phyloP scores from a whole-genome alignment of 2,113 vertebrate species.

The Polypterus senegalus region DNA sequence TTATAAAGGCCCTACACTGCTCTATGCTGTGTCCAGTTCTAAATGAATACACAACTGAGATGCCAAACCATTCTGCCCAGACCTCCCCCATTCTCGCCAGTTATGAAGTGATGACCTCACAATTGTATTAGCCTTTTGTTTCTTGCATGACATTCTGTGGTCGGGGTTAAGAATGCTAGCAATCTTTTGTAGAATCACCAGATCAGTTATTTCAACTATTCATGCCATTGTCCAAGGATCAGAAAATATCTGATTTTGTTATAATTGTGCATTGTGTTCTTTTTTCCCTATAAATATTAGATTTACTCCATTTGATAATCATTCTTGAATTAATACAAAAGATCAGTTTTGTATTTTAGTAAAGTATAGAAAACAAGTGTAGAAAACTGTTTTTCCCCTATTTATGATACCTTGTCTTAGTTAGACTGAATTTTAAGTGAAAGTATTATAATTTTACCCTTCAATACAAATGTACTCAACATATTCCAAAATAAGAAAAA shows the following conservation, averaged over 20 bases:
- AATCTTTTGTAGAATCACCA: conserved; percentile 38
- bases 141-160: conserved; percentile 41
- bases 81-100: background rate
- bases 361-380: no score
- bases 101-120: conserved; percentile 36
- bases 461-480: no score
- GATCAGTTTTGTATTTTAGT: no score
- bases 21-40: no score
- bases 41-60: background rate
- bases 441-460: no score
- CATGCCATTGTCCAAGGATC: conserved; percentile 47
- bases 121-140: conserved; percentile 31
- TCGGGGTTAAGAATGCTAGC: conserved; percentile 56
- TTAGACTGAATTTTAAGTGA: no score
- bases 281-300: background rate
- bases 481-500: no score
- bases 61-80: conserved; percentile 4
- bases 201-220: conserved; percentile 57
- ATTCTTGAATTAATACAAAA: no score
- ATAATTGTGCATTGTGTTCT: conserved; percentile 46
- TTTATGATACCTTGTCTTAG: no score
- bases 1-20: no score
- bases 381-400: no score
- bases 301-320: no score
- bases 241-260: conserved; percentile 35